These are phyloP conservation scores for Ips typographus DNA, from an alignment of 1,140 invertebrate genomes.

Conservation along the genomic window DNA sequence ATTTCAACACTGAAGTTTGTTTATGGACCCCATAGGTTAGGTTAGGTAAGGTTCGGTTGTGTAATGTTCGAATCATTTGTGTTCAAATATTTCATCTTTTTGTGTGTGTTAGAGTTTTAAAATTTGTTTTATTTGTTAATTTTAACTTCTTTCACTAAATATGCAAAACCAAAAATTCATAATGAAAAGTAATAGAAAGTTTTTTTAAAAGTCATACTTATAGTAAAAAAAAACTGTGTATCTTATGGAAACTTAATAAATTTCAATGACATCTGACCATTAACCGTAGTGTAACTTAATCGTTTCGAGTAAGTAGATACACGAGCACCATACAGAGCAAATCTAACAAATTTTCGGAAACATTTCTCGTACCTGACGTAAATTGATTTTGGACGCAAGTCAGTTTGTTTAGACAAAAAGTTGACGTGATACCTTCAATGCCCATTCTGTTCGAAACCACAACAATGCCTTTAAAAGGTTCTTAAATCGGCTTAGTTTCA, in stretches of 20 bases:
- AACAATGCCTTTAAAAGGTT: conserved; percentile 7
- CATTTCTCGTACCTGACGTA: neutral
- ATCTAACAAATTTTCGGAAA: conserved; percentile 6
- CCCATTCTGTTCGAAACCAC: conserved; percentile 20
- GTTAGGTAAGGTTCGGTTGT: no score
- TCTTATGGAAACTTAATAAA: neutral
- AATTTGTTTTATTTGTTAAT: no score
- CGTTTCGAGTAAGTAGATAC: neutral
- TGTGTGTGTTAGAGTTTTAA: no score
- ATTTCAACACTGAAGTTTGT: no score
- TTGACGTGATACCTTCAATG: conserved; percentile 14
- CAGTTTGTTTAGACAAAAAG: conserved; percentile 17
- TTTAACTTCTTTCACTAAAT: neutral
- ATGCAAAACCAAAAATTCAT: neutral
- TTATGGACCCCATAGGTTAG: no score
- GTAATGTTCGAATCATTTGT: no score
- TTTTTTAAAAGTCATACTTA: neutral
- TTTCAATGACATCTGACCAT: neutral
- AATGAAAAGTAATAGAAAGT: neutral
- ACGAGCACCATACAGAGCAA: neutral
- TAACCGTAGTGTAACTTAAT: neutral
- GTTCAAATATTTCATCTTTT: no score
- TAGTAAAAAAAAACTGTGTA: neutral
- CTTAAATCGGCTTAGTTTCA: conserved; percentile 19
- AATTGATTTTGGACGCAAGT: conserved; percentile 26